Percentiles rank a stretch among this genome's conserved stretches.
Conservation (phyloP, 2,797 vertebrate genomes). For the Sebastes trivittatus region DNA sequence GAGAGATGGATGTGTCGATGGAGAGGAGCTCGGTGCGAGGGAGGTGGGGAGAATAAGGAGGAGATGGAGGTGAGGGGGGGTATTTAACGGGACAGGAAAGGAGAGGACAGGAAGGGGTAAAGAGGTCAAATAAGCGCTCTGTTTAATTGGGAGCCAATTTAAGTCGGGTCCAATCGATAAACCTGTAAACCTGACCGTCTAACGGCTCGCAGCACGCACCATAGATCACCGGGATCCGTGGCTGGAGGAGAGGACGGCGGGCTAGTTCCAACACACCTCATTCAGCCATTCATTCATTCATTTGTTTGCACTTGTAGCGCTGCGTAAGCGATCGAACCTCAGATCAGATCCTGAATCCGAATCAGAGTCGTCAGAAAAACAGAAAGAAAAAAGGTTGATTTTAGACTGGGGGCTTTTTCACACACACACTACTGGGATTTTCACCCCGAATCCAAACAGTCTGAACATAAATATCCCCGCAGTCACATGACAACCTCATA, state of each 20-base stretch:
- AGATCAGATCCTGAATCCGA: neutral
- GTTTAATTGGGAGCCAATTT: constrained; percentile 85
- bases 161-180: constrained; percentile 79
- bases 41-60: constrained; percentile 21
- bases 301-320: constrained; percentile 29
- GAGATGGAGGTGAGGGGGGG: constrained; percentile 44
- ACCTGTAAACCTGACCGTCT: constrained; percentile 72
- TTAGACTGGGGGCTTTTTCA: neutral
- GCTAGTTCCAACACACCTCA: neutral
- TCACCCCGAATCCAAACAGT: constrained; percentile 31
- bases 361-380: neutral
- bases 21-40: constrained; percentile 39
- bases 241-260: constrained; percentile 3
- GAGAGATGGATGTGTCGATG: constrained; percentile 70
- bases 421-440: constrained; percentile 7
- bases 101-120: constrained; percentile 67
- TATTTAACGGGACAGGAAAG: constrained; percentile 73
- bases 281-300: neutral
- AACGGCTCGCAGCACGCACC: constrained; percentile 55
- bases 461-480: constrained; percentile 55
- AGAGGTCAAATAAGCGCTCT: constrained; percentile 78
- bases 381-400: neutral
- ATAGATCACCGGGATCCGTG: constrained; percentile 52
- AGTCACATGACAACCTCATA: constrained; percentile 69
- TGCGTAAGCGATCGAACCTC: neutral